These are phyloP conservation scores for Takifugu ocellatus DNA, from an alignment of 2,797 vertebrate species.

Conservation along the genomic window DNA sequence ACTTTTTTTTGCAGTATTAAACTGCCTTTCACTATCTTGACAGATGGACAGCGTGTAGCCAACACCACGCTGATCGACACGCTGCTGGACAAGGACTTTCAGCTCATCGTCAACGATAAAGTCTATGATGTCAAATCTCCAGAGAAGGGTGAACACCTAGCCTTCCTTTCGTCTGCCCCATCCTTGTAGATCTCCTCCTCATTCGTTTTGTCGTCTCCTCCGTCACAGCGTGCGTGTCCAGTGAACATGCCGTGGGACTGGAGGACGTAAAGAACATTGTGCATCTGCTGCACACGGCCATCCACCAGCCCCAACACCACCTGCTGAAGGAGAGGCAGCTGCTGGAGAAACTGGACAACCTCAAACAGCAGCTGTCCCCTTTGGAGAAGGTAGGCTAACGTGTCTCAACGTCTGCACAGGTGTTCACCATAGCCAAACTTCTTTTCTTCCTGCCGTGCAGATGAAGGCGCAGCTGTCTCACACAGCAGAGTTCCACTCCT, in stretches of 20 bases:
- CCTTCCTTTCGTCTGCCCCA: neutral
- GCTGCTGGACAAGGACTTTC: constrained; percentile 85
- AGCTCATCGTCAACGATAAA: constrained; percentile 81
- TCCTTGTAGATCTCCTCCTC: neutral
- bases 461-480: constrained; percentile 76
- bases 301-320: constrained; percentile 83
- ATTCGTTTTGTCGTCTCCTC: neutral
- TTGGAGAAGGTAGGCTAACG: constrained; percentile 82
- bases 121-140: constrained; percentile 74
- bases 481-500: constrained; percentile 73
- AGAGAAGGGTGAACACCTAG: constrained; percentile 73
- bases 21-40: constrained; percentile 5
- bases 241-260: constrained; percentile 65
- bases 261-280: constrained; percentile 83
- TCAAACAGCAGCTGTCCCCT: constrained; percentile 84
- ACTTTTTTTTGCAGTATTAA: neutral
- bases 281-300: constrained; percentile 81
- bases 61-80: constrained; percentile 77
- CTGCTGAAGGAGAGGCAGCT: constrained; percentile 80
- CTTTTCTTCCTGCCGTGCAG: constrained; percentile 54
- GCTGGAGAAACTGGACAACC: constrained; percentile 77
- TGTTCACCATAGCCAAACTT: neutral
- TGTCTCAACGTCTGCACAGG: neutral
- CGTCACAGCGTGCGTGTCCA: constrained; percentile 64
- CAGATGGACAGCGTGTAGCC: constrained; percentile 83